Conservation (phyloP, 1,140 invertebrate genomes). For the Pseudoatta argentina region DNA sequence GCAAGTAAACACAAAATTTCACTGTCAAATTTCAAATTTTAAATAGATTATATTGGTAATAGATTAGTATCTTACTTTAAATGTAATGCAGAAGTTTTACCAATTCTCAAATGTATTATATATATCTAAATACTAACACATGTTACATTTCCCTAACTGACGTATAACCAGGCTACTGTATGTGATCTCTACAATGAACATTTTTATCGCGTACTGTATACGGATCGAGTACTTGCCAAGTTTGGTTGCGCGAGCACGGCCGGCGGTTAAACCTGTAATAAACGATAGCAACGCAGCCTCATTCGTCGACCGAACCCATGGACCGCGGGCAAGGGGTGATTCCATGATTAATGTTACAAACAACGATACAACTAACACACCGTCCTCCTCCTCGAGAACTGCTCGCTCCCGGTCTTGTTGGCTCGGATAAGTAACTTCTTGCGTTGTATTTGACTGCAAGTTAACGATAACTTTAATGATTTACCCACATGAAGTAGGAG, state of each 20-base stretch:
- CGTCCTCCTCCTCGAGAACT: slow-evolving; percentile 26
- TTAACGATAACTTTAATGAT: slow-evolving; percentile 54
- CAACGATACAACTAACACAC: slow-evolving; percentile 68
- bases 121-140: not conserved
- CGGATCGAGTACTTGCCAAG: slow-evolving; percentile 49
- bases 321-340: slow-evolving; percentile 69
- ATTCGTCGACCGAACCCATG: slow-evolving; percentile 60
- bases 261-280: slow-evolving; percentile 57
- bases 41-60: not conserved
- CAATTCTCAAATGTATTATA: not conserved
- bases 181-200: slow-evolving; percentile 32
- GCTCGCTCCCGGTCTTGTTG: slow-evolving; percentile 40
- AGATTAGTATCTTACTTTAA: not conserved
- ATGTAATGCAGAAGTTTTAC: not conserved
- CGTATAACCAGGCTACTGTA: not conserved
- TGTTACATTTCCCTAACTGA: not conserved
- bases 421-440: slow-evolving; percentile 53
- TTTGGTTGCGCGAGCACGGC: slow-evolving; percentile 57
- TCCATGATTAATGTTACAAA: slow-evolving; percentile 78
- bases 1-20: not conserved
- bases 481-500: slow-evolving; percentile 10
- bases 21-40: not conserved
- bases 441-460: slow-evolving; percentile 43
- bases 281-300: slow-evolving; percentile 67
- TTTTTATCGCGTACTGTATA: slow-evolving; percentile 44